Percentiles rank a stretch among this genome's conserved stretches.
phyloP scores from a whole-genome alignment of 2,888 invertebrate genomes.

The Papilio elwesi region DNA sequence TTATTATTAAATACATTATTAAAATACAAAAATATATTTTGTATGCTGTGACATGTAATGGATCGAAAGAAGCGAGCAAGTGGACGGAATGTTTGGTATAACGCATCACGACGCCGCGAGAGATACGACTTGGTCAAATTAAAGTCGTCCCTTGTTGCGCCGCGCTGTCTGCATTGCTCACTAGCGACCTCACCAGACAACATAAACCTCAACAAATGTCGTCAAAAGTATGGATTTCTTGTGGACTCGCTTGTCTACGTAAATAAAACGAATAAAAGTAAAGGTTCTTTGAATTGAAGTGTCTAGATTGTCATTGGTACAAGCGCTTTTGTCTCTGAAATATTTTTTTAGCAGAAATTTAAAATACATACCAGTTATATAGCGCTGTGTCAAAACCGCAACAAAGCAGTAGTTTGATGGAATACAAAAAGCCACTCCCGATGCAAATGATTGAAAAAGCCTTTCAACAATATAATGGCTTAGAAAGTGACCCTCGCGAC shows the following conservation, averaged over 20 bases:
- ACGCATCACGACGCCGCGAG: conserved; percentile 49
- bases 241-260: background rate
- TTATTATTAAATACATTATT: too few relatives aligned
- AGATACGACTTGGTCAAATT: conserved; percentile 60
- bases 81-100: conserved; percentile 59
- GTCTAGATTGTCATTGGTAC: too few relatives aligned
- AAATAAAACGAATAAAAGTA: too few relatives aligned
- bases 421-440: conserved; percentile 39
- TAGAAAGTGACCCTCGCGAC: conserved; percentile 53
- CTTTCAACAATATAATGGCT: conserved; percentile 50
- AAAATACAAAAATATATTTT: too few relatives aligned
- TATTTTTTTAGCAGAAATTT: background rate
- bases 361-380: conserved; percentile 5
- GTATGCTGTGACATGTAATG: conserved; percentile 50
- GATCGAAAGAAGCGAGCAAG: conserved; percentile 47
- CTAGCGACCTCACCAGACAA: conserved; percentile 6
- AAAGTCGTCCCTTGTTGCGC: conserved; percentile 49
- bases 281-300: too few relatives aligned
- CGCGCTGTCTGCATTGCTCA: conserved; percentile 15
- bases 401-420: conserved; percentile 44
- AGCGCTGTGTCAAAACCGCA: conserved; percentile 30
- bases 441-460: conserved; percentile 56
- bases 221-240: background rate
- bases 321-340: too few relatives aligned
- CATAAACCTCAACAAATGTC: background rate